Evolutionary conservation across 2,113 vertebrate species (phyloP), one percentile per base, ranked within the genome.

Genomic region (Myotis davidii): DNA sequence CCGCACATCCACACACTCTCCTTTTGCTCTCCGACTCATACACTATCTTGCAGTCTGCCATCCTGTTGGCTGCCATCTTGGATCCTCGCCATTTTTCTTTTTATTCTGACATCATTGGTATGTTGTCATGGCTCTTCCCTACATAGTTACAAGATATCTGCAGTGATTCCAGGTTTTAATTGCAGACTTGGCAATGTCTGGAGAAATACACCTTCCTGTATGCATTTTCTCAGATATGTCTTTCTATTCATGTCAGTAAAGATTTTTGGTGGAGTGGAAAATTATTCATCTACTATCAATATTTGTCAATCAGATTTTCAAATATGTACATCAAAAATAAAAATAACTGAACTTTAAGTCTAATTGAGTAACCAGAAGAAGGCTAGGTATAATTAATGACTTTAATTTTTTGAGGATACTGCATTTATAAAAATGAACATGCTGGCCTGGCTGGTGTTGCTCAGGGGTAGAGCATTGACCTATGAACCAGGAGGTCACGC

Each of bases 381-480:
- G 45, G 8, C 5, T 18, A 88, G 32, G 14, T 79, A 39, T 48
- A 67, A 83, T 50, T 50, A 65, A 70, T 79, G 12, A 48, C 16
- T 29, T 88, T 25, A 67, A 56, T 79, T 39, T 67, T 50, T 92
- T 45, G 61, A 45, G 11, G 17, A 73, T 50, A 59, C 25, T 56
- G 4, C 37, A 50, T 94, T 92, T 85, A 70, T 56, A 84, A 65
- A 91, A 94, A 72, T 84, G 11, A 65, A 32, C 70, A 56, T 54
- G 18, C 52, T 21, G 18, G 52, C 52, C 52, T 54, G 6, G 52
- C 18, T 54, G 18, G 52, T 54, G 20, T 21, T 6, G 52, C 18
- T 54, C 52, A 54, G 52, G 20, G 52, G 2, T 54, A 20, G 1
- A 54, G 18, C 52, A 54, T 21, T 54, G 52, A 54, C 52, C 52